Percentiles rank a stretch among this genome's conserved stretches.
Evolutionary conservation across 2,888 invertebrate genomes (phyloP).

Genomic region (Quadroppia sp.): DNA sequence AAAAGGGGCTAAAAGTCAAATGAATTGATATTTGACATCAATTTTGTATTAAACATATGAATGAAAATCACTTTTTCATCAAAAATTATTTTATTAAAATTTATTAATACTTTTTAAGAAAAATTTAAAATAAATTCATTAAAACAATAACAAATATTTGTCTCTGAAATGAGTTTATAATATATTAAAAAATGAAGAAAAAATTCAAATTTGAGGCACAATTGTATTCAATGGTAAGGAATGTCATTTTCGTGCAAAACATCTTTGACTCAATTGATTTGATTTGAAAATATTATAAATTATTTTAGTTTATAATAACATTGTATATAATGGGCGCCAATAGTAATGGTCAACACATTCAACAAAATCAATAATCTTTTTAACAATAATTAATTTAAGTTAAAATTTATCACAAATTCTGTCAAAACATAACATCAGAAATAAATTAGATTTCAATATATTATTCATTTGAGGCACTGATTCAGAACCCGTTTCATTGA

Average conservation of each 20-base stretch:
- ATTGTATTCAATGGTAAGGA: background rate
- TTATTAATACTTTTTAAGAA: too few species aligned
- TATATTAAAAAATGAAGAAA: background rate
- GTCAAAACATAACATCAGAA: constrained; percentile 14
- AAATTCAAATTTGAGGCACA: constrained; percentile 4
- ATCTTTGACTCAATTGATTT: background rate
- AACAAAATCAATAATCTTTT: background rate
- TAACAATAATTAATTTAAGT: constrained; percentile 16
- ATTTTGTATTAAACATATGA: too few species aligned
- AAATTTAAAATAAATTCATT: background rate
- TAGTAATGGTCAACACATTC: background rate
- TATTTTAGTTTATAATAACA: too few species aligned
- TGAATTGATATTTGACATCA: too few species aligned
- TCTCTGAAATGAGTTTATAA: background rate
- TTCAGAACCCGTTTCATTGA: background rate
- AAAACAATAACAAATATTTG: background rate
- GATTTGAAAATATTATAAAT: too few species aligned
- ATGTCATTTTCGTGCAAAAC: background rate
- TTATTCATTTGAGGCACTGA: constrained; percentile 2
- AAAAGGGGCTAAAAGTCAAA: too few species aligned
- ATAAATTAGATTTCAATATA: background rate
- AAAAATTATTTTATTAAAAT: too few species aligned
- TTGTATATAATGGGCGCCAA: too few species aligned
- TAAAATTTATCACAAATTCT: constrained; percentile 22
- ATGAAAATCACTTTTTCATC: too few species aligned